Base-by-base conservation (phyloP, 2,113 vertebrate genomes). In the Donacobius atricapilla region DNA sequence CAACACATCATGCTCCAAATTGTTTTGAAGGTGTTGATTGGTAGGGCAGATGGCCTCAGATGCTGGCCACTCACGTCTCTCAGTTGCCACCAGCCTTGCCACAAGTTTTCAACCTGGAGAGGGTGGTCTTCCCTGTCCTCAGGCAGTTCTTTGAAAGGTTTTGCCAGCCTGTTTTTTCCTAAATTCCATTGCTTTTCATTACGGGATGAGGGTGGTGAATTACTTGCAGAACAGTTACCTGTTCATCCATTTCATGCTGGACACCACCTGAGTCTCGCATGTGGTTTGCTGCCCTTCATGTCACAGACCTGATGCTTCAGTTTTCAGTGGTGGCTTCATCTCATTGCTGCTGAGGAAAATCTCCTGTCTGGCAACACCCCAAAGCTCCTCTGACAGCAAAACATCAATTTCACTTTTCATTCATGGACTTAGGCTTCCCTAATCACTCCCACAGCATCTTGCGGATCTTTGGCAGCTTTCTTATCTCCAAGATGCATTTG, bases 161-260 rank as follows among this genome's bases (percentile, higher is more conserved):
- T 87, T 71, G 25, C 24, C 31, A 31, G 23, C 18, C 40, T 54
- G 3, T 20, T 57, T 83, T 53, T 50, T 23, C 37, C 39, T 50
- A 68, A 89, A 87, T 72, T 16, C 25, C 19, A 4, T 25, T 76
- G 25, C 6, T 87, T 27, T 72, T 87, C 44, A 25, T 33, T 11
- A 19, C 0, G 0, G 15, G 2, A 7, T 58, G 25, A 89, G 16
- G 20, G 16, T 28, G 13, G 14, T 75, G 47, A 44, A 27, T 86
- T 50, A 53, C 21, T 71, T 53, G 21, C 20, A 71, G 23, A 33
- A 11, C 3, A 3, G 21, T n/a, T 68, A 45, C 30, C 35, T 80
- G 40, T 58, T 80, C 33, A 25, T 15, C 66, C 13, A 4, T 79
- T 75, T 85, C 47, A 7, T 42, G 22, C 71, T 45, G 42, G 33